Percentiles rank a stretch among this genome's conserved stretches.
These are phyloP conservation scores for Pseudopleuronectes americanus DNA, from an alignment of 2,797 vertebrate genomes.

Conservation along the genomic window DNA sequence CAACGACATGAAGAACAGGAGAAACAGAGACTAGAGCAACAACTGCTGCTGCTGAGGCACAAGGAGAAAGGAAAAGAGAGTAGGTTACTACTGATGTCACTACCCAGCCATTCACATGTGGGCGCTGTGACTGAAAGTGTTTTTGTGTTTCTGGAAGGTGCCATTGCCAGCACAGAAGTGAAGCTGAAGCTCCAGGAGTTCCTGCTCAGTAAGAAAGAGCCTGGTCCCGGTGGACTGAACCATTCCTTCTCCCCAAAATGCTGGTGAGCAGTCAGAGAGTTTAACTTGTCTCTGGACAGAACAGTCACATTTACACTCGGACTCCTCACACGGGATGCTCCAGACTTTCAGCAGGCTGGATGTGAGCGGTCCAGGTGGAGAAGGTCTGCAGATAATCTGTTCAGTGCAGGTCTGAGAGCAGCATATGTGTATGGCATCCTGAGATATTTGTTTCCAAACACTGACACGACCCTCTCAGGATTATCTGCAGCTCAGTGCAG, in stretches of 20 bases:
- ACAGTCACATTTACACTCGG: neutral
- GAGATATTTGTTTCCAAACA: too few species aligned
- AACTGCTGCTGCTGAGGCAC: conserved; percentile 84
- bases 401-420: too few species aligned
- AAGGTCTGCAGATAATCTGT: too few species aligned
- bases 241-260: conserved; percentile 94
- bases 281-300: neutral
- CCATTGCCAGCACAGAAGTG: conserved; percentile 96
- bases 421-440: too few species aligned
- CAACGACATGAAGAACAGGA: conserved; percentile 94
- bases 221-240: conserved; percentile 88
- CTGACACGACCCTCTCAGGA: too few species aligned
- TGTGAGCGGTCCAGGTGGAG: too few species aligned
- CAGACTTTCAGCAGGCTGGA: too few species aligned
- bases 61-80: conserved; percentile 82
- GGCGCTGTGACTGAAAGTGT: neutral
- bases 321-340: too few species aligned
- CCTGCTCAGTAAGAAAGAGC: conserved; percentile 94
- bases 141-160: conserved; percentile 81
- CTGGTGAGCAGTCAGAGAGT: conserved; percentile 84
- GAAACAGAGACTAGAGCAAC: conserved; percentile 93
- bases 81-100: conserved; percentile 28
- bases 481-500: too few species aligned
- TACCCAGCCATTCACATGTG: neutral
- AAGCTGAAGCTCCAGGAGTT: conserved; percentile 98